Evolutionary conservation across 2,113 vertebrate species (phyloP).

Genomic region (Rhinogobius similis): DNA sequence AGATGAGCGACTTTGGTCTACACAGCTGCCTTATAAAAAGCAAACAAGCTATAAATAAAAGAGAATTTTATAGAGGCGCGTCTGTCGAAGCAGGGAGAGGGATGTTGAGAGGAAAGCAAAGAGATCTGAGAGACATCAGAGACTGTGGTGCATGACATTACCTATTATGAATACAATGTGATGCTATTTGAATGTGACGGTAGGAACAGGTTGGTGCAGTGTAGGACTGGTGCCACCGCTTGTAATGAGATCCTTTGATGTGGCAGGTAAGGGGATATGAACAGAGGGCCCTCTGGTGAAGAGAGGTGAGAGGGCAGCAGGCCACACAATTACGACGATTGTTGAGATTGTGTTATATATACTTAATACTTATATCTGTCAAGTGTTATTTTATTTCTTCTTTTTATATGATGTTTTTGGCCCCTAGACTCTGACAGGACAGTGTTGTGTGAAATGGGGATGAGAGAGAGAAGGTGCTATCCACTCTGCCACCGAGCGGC

Average conservation of each 20-base stretch:
- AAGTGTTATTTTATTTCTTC: no score
- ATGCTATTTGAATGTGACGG: slow-evolving; percentile 74
- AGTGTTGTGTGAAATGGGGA: no score
- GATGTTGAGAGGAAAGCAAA: slow-evolving; percentile 33
- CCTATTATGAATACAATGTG: slow-evolving; percentile 72
- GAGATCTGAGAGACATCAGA: slow-evolving; percentile 60
- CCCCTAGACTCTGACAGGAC: no score
- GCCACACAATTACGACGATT: slow-evolving; percentile 37
- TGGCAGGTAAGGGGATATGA: slow-evolving; percentile 73
- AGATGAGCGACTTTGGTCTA: slow-evolving; percentile 71
- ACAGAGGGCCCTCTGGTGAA: slow-evolving; percentile 60
- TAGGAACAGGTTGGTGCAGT: slow-evolving; percentile 71
- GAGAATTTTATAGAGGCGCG: slow-evolving; percentile 81
- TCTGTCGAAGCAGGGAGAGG: slow-evolving; percentile 64
- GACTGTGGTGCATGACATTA: slow-evolving; percentile 67
- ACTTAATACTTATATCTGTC: background rate
- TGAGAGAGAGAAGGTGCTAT: no score
- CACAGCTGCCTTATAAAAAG: slow-evolving; percentile 78
- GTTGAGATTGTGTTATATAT: slow-evolving; percentile 2
- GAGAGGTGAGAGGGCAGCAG: slow-evolving; percentile 61
- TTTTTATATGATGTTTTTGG: no score
- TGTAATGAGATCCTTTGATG: slow-evolving; percentile 82
- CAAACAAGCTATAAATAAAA: slow-evolving; percentile 82
- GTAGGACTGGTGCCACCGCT: slow-evolving; percentile 67
- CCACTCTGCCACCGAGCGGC: no score